Evolutionary conservation across 2,113 vertebrate genomes (phyloP).

Genomic region (Halichoerus grypus): DNA sequence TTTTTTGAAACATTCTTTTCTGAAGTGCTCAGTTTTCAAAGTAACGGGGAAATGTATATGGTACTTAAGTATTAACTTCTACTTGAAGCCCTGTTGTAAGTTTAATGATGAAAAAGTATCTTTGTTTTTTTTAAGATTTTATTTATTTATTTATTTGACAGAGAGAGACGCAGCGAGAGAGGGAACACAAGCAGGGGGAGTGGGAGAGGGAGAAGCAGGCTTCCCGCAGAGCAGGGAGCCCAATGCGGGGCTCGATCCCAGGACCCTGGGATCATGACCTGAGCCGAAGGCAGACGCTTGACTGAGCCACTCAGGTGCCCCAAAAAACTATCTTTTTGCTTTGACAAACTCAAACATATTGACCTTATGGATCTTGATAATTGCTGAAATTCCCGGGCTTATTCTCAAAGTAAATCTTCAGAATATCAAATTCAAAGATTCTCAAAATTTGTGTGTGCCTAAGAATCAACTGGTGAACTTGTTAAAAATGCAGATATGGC

Average conservation of each 20-base stretch:
- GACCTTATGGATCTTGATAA: slow-evolving; percentile 15
- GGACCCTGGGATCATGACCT: no score
- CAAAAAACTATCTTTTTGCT: slow-evolving; percentile 10
- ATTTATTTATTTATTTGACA: no score
- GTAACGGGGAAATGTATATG: slow-evolving; percentile 19
- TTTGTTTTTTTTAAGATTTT: not conserved
- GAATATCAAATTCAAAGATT: not conserved
- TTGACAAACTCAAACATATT: slow-evolving; percentile 36
- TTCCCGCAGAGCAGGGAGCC: no score
- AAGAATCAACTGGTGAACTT: not conserved
- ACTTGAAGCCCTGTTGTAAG: not conserved
- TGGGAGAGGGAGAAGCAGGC: no score
- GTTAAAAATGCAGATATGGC: slow-evolving; percentile 18
- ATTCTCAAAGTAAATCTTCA: slow-evolving; percentile 69
- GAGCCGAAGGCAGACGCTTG: no score
- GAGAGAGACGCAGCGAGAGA: no score
- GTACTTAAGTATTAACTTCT: slow-evolving; percentile 30
- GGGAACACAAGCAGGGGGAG: no score
- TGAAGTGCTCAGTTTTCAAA: slow-evolving; percentile 50
- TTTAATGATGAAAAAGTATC: slow-evolving; percentile 17
- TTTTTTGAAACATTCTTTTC: slow-evolving; percentile 64
- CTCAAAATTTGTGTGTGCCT: not conserved
- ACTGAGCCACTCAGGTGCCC: no score
- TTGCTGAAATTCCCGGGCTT: slow-evolving; percentile 59
- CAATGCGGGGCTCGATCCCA: no score